Base-by-base conservation (phyloP, 1,140 invertebrate genomes). In the Camponotus floridanus region DNA sequence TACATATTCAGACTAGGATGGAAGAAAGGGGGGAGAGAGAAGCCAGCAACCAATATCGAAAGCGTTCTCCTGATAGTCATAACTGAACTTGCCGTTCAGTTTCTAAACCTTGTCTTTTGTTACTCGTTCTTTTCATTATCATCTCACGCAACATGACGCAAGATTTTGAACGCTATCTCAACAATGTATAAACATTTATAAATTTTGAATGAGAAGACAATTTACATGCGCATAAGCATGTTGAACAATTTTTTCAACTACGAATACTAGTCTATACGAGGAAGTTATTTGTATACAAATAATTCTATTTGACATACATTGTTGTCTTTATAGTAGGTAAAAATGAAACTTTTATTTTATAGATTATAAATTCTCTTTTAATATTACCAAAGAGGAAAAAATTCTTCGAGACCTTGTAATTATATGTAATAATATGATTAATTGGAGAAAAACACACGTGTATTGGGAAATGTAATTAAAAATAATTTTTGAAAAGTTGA, bases 1-100 rank as follows among this genome's bases (percentile, higher is more conserved):
- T 76, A 68, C 79, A 90, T 89, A 78, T 90, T 84, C 85, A 64
- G 73, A 39, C 48, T 70, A 68, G 79, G 65, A 85, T 67, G 42
- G 87, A 1, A 26, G 26, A 26, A 26, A 26, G 26, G 26, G 26
- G 26, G 0, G 26, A 26, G 26, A 26, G 26, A 26, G 26, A 26
- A 26, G 48, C 70, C 71, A 76, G 71, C 71, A 64, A 86, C 87
- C 87, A 85, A 88, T 88, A 88, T 88, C 78, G 70, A 87, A 51
- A 65, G 26, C 26, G 26, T 57, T 55, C 48, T 65, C 62, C 48
- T 45, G 26, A 74, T 83, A 62, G 48, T 51, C 55, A 42, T 70
- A 79, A 78, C 45, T 65, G 51, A n/a, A n/a, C n/a, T 78, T 68
- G 76, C 26, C 31, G 51, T 55, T 59, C 31, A 51, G 42, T 88